These are phyloP conservation scores for Ashinkailepas kermadecensis DNA, from an alignment of 2,888 invertebrate species.

Conservation along the genomic window DNA sequence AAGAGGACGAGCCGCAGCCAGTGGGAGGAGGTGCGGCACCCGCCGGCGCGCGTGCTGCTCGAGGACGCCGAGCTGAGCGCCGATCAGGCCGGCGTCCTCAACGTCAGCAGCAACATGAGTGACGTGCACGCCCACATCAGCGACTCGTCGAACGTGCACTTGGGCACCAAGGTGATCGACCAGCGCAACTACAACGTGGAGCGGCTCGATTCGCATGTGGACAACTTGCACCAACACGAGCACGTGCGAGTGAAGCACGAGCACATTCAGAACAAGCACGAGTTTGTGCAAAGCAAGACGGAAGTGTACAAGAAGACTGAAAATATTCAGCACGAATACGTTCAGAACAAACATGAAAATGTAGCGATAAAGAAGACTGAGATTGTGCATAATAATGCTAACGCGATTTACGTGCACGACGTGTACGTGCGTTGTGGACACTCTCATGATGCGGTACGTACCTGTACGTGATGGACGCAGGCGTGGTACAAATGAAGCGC, in stretches of 20 bases:
- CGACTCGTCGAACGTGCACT: constrained; percentile 23
- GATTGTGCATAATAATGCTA: constrained; percentile 25
- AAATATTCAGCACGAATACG: constrained; percentile 28
- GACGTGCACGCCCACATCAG: not conserved
- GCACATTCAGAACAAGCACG: constrained; percentile 25
- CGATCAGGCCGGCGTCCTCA: not conserved
- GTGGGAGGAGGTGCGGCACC: constrained; percentile 23
- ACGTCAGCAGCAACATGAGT: constrained; percentile 11
- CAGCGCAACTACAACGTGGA: constrained; percentile 26
- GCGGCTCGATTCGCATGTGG: constrained; percentile 25
- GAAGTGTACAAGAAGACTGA: constrained; percentile 28
- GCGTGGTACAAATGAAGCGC: no score
- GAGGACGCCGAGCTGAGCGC: not conserved
- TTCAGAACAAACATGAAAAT: constrained; percentile 30
- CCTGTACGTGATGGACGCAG: no score
- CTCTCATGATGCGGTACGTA: constrained; percentile 27
- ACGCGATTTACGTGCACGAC: constrained; percentile 25
- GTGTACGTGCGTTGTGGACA: not conserved
- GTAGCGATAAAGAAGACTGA: constrained; percentile 28
- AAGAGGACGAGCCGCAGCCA: not conserved
- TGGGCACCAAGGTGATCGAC: constrained; percentile 27
- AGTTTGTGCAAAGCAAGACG: constrained; percentile 24
- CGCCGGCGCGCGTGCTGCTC: constrained; percentile 24
- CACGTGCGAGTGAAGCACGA: constrained; percentile 28
- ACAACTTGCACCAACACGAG: constrained; percentile 27